phyloP scores from a whole-genome alignment of 2,888 invertebrate genomes.

The Maniola hyperantus region DNA sequence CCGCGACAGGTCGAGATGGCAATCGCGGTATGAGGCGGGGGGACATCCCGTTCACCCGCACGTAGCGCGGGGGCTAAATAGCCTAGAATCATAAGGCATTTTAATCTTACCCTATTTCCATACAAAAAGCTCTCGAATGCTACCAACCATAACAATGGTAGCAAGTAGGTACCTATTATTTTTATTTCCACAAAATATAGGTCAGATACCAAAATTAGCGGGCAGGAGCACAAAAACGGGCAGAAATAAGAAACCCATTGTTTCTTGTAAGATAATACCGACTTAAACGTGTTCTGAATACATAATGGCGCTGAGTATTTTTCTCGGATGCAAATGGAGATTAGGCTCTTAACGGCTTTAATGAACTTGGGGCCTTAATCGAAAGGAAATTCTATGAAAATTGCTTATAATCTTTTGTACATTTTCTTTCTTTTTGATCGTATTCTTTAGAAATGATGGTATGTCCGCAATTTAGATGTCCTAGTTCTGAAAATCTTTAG shows the following conservation, averaged over 20 bases:
- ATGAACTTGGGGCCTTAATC: conserved; percentile 39
- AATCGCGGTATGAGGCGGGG: too few species aligned
- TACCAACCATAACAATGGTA: neutral
- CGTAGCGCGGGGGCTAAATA: too few species aligned
- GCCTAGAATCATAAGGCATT: neutral
- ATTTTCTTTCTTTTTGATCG: too few species aligned
- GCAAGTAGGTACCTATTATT: neutral
- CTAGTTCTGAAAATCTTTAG: too few species aligned
- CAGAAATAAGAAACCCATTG: conserved; percentile 28
- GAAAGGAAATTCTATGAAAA: conserved; percentile 16
- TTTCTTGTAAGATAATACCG: conserved; percentile 31
- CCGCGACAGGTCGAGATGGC: too few species aligned
- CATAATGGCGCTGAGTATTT: conserved; percentile 25
- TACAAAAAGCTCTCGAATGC: neutral
- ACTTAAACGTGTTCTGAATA: conserved; percentile 32
- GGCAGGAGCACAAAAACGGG: neutral
- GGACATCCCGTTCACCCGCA: too few species aligned
- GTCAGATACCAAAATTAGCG: conserved; percentile 21
- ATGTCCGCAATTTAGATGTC: too few species aligned
- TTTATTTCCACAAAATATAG: conserved; percentile 14
- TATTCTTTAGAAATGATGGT: too few species aligned
- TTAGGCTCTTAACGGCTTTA: conserved; percentile 27
- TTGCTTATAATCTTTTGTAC: neutral
- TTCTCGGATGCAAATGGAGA: conserved; percentile 36
- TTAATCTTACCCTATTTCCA: neutral